A percentile compares a stretch with the other conserved stretches of the same genome.
Evolutionary conservation across 1,140 invertebrate genomes (phyloP).

Genomic region (Pachypeltis micranthus): DNA sequence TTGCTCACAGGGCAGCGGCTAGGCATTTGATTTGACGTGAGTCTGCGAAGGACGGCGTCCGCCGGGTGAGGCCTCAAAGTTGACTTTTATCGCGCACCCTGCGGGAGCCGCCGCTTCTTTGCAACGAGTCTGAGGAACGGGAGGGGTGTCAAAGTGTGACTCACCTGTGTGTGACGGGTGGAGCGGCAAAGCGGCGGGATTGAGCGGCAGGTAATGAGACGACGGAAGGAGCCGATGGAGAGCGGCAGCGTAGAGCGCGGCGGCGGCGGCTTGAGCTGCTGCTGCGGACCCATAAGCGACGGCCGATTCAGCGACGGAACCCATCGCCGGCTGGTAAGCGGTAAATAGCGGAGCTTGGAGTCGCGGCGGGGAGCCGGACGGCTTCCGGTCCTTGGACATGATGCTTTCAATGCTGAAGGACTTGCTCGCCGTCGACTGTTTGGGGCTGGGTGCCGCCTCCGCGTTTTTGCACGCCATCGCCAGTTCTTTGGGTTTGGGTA

Average conservation of each 20-base stretch:
- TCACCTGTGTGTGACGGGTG: neutral
- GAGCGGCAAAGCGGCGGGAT: neutral
- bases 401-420: conserved; percentile 38
- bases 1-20: no score
- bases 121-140: no score
- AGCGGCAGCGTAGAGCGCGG: conserved; percentile 7
- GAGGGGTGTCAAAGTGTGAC: no score
- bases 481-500: conserved; percentile 56
- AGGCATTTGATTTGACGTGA: no score
- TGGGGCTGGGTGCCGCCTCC: conserved; percentile 21
- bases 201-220: neutral
- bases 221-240: neutral
- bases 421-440: conserved; percentile 14
- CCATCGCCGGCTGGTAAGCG: neutral
- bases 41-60: no score
- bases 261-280: neutral
- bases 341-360: neutral
- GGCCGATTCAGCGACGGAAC: neutral
- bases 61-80: no score
- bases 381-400: conserved; percentile 30
- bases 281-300: neutral
- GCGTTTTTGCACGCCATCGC: conserved; percentile 9
- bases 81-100: no score
- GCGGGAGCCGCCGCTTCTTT: no score
- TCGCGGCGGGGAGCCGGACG: neutral